Conservation (phyloP, 1,140 invertebrate genomes). For the Myzus persicae region DNA sequence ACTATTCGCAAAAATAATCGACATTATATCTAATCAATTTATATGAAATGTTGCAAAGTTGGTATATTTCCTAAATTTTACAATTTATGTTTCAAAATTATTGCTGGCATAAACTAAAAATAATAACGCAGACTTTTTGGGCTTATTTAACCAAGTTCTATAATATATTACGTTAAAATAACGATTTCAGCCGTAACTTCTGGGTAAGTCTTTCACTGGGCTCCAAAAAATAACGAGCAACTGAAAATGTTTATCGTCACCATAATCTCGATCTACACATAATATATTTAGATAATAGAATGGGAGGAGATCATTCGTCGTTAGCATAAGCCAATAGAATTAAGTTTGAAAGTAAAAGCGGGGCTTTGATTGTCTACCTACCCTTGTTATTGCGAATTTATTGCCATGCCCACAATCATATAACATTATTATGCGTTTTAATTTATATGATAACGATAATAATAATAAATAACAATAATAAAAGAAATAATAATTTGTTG, state of each 20-base stretch:
- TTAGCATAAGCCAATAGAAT: background rate
- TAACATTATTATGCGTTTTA: constrained; percentile 2
- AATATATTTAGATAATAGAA: background rate
- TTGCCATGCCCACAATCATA: background rate
- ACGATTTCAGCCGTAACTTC: background rate
- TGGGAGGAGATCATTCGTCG: background rate
- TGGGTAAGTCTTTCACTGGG: no score
- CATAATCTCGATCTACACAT: background rate
- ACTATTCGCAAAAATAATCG: background rate
- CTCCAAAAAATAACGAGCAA: background rate
- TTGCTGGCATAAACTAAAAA: background rate
- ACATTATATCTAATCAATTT: background rate
- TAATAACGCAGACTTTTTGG: background rate
- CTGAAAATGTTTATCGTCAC: background rate
- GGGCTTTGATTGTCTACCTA: background rate
- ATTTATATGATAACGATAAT: background rate
- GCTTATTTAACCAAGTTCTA: background rate
- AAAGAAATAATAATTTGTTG: background rate
- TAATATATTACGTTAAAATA: background rate
- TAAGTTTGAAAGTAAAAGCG: background rate
- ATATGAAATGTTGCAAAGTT: background rate
- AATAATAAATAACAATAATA: constrained; percentile 11
- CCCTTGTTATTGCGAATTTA: background rate
- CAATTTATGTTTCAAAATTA: background rate
- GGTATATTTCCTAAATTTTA: background rate